phyloP scores from a whole-genome alignment of 2,888 invertebrate species.

The Sarcophaga subvicina region DNA sequence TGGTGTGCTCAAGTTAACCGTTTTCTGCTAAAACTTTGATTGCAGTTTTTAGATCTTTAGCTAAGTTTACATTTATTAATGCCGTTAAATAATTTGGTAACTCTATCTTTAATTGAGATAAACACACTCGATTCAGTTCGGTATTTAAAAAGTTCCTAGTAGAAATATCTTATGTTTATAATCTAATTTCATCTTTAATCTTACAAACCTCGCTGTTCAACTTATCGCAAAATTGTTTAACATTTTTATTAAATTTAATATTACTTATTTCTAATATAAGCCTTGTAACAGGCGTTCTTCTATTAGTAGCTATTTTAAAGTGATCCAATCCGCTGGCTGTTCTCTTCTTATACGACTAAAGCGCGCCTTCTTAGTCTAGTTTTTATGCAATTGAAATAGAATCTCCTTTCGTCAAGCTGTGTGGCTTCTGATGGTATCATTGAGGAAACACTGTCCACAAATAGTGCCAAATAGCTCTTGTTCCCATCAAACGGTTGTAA shows the following conservation, averaged over 20 bases:
- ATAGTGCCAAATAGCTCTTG: constrained; percentile 37
- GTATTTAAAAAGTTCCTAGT: constrained; percentile 9
- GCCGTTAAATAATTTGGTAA: constrained; percentile 37
- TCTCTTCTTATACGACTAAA: constrained; percentile 40
- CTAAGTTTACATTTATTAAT: constrained; percentile 36
- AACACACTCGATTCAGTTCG: constrained; percentile 11
- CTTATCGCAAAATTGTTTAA: neutral
- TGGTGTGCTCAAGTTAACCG: constrained; percentile 5
- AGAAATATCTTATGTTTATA: neutral
- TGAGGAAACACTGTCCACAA: constrained; percentile 31
- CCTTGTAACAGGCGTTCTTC: no score
- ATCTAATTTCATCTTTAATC: neutral
- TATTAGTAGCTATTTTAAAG: no score
- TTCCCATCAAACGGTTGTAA: constrained; percentile 45
- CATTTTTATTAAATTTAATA: no score
- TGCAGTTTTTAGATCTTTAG: constrained; percentile 21
- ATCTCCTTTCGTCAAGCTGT: constrained; percentile 31
- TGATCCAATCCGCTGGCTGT: constrained; percentile 21
- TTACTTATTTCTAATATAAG: no score
- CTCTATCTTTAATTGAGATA: constrained; percentile 24
- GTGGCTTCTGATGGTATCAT: constrained; percentile 32
- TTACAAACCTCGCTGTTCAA: constrained; percentile 20
- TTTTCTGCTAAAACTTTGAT: constrained; percentile 27
- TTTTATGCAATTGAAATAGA: constrained; percentile 45
- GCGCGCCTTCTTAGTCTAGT: constrained; percentile 30